A percentile compares a stretch with the other conserved stretches of the same genome.
Evolutionary conservation across 2,113 vertebrate genomes (phyloP).

Genomic region (Eptatretus burgeri): DNA sequence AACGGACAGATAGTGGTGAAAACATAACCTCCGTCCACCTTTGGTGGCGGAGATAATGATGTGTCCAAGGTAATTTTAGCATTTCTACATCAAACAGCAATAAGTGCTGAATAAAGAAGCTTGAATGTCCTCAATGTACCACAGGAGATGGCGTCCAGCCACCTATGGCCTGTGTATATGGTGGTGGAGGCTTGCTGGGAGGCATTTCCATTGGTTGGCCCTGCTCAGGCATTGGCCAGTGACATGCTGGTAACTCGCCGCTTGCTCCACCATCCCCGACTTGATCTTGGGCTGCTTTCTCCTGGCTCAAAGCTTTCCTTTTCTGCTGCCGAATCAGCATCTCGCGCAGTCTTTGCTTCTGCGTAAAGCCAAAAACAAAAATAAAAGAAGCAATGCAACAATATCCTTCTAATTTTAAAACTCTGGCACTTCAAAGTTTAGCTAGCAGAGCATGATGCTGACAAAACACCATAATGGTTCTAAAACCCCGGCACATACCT

Average conservation of each 20-base stretch:
- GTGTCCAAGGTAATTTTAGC: too few species aligned
- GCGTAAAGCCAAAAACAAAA: conserved; percentile 6
- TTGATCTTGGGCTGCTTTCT: conserved; percentile 36
- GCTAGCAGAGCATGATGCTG: too few species aligned
- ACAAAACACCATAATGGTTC: too few species aligned
- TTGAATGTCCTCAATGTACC: too few species aligned
- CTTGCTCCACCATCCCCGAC: conserved; percentile 15
- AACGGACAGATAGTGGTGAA: too few species aligned
- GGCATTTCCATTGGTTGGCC: conserved; percentile 15
- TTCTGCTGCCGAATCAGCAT: conserved; percentile 64
- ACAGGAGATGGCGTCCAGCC: conserved; percentile 15
- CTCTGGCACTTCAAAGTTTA: too few species aligned
- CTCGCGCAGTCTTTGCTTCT: conserved; percentile 70
- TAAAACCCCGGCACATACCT: background rate
- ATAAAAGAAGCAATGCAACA: too few species aligned
- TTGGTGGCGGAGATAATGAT: too few species aligned
- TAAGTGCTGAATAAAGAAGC: too few species aligned
- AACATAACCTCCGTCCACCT: too few species aligned
- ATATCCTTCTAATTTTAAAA: too few species aligned
- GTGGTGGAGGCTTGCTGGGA: conserved; percentile 57
- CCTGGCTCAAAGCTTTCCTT: conserved; percentile 43
- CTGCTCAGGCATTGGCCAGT: conserved; percentile 39
- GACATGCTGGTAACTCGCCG: conserved; percentile 16
- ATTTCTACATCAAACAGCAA: too few species aligned
- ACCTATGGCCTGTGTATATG: conserved; percentile 42